Evolutionary conservation across 2,113 vertebrate species (phyloP), one percentile per base, ranked within the genome.

Genomic region (Coracopsis vasa): DNA sequence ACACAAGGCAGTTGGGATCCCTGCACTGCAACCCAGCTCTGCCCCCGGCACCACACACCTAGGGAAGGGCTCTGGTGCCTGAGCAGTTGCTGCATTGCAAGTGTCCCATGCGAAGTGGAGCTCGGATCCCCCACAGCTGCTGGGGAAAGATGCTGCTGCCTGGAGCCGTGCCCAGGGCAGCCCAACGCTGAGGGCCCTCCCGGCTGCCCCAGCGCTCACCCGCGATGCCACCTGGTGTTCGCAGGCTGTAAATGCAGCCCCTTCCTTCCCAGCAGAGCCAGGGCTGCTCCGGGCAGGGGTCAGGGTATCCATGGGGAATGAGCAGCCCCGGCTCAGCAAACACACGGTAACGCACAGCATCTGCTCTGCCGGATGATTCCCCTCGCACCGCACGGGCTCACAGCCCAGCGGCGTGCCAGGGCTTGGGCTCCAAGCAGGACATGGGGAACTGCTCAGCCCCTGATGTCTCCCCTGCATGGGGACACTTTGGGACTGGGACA

Each of bases 81-180:
- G 73, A 93, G 83, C 80, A 84, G 75, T 51, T 41, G 42, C 45
- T 65, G 89, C 61, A 58, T 60, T 80, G 67, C 6, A 48, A 93
- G 80, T 90, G 77, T 50, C 82, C 88, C 70, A 75, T 27, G 71
- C 25, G 56, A 93, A 91, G 25, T 39, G 24, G 94, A 92, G 90
- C 83, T 88, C 91, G 90, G 86, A 33, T 78, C 85, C 86, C 86
- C 85, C 93, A 94, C 87, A 95, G 73, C 80, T 89, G 72, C 37
- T 86, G 70, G 80, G 80, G 94, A 94, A 93, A 69, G 78, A 92
- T 73, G 87, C 74, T 75, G 92, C 74, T 88, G 77, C 91, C 79
- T 95, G 92, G 90, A 93, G 53, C 8, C 71, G 28, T 79, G 91
- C 83, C 85, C 75, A 73, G 71, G 83, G 88, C 91, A 54, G 44